A percentile compares a stretch with the other conserved stretches of the same genome.
Evolutionary conservation across 2,797 vertebrate genomes (phyloP).

Genomic region (Merluccius polli): DNA sequence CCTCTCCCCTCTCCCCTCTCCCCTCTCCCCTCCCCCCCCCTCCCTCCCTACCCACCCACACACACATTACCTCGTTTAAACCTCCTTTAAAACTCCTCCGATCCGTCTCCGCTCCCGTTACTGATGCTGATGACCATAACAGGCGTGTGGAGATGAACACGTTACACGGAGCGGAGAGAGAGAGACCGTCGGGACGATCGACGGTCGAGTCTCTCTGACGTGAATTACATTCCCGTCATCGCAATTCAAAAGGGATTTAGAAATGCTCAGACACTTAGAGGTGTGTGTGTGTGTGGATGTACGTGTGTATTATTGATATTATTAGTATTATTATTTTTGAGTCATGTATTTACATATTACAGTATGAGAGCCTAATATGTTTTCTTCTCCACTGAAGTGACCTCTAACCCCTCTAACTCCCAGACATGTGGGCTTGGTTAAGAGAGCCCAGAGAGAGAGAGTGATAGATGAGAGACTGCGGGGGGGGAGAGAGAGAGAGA

Average conservation of each 20-base stretch:
- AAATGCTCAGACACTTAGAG: no score
- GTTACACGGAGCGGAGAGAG: neutral
- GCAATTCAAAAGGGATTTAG: no score
- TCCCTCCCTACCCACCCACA: neutral
- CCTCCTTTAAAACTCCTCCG: conserved; percentile 10
- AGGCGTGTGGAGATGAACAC: conserved; percentile 11
- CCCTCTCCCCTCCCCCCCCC: neutral
- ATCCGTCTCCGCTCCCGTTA: conserved; percentile 38
- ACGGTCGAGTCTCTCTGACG: no score
- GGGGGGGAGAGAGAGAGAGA: no score
- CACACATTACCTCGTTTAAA: neutral
- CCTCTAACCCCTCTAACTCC: conserved; percentile 3
- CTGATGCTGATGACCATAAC: conserved; percentile 18
- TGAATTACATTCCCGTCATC: no score
- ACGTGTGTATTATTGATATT: no score
- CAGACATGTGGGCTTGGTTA: conserved; percentile 44
- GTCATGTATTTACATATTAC: no score
- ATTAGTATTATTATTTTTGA: no score
- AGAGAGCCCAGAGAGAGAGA: conserved; percentile 48
- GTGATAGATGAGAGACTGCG: neutral
- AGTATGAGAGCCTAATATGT: conserved; percentile 24
- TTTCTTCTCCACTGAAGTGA: no score
- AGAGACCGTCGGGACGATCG: neutral
- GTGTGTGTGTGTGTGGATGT: no score
- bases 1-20: no score